Conservation (phyloP, 2,797 vertebrate genomes). For the Tympanoctomys barrerae region DNA sequence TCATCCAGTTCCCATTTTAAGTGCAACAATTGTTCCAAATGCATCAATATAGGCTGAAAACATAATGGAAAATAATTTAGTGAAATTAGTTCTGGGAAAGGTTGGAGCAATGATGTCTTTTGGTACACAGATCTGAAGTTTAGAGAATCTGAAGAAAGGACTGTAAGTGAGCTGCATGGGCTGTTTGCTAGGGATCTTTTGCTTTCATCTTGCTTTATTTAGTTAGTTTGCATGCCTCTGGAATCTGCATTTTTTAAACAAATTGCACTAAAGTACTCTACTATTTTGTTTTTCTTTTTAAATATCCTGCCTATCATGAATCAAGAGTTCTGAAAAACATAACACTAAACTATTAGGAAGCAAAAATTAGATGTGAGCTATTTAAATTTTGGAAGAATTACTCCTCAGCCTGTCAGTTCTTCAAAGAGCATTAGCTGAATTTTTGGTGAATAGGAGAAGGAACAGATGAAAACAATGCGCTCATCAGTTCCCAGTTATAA, state of each 20-base stretch:
- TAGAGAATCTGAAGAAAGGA: background rate
- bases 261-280: background rate
- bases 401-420: background rate
- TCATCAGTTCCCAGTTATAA: background rate
- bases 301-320: background rate
- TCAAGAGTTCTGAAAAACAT: constrained; percentile 12
- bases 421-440: background rate
- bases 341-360: background rate
- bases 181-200: background rate
- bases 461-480: background rate
- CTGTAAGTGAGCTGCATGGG: background rate
- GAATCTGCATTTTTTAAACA: background rate
- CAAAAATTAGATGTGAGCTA: background rate
- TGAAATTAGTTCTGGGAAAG: background rate
- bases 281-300: background rate
- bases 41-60: background rate
- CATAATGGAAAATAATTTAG: background rate
- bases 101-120: background rate
- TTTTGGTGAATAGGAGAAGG: background rate
- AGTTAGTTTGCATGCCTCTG: background rate
- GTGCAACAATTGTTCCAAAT: background rate
- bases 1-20: background rate
- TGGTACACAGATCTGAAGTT: background rate
- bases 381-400: background rate
- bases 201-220: background rate